These are phyloP conservation scores for Albula goreensis DNA, from an alignment of 2,113 vertebrate genomes.

Conservation along the genomic window DNA sequence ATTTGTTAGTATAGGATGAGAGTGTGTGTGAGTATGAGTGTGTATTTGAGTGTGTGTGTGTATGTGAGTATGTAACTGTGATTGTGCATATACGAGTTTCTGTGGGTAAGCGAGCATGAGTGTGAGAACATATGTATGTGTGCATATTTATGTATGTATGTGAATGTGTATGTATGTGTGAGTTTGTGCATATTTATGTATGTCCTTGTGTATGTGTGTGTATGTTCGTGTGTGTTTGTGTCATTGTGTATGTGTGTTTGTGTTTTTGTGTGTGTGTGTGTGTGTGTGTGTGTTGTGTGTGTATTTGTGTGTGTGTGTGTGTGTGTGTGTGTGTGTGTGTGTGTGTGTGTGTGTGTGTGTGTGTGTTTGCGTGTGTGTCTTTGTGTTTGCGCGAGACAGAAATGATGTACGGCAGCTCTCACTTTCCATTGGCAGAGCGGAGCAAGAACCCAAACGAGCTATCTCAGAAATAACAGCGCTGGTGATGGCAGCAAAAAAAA, in stretches of 20 bases:
- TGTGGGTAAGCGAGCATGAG: too few species aligned
- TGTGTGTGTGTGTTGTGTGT: background rate
- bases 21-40: too few species aligned
- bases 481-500: background rate
- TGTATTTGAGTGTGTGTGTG: too few species aligned
- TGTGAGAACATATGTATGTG: too few species aligned
- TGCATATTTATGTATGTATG: too few species aligned
- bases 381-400: background rate
- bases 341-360: too few species aligned
- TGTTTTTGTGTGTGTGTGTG: slow-evolving; percentile 11
- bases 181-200: background rate
- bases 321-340: background rate
- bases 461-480: background rate
- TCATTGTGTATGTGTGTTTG: background rate
- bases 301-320: slow-evolving; percentile 11
- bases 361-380: background rate
- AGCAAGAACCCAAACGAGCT: background rate
- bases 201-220: too few species aligned
- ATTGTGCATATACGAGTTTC: too few species aligned
- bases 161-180: background rate
- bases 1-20: too few species aligned
- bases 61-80: too few species aligned
- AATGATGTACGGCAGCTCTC: background rate
- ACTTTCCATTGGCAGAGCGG: background rate
- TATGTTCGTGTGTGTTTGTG: too few species aligned